Evolutionary conservation across 2,113 vertebrate species (phyloP).

Genomic region (Plecturocebus donacophilus): DNA sequence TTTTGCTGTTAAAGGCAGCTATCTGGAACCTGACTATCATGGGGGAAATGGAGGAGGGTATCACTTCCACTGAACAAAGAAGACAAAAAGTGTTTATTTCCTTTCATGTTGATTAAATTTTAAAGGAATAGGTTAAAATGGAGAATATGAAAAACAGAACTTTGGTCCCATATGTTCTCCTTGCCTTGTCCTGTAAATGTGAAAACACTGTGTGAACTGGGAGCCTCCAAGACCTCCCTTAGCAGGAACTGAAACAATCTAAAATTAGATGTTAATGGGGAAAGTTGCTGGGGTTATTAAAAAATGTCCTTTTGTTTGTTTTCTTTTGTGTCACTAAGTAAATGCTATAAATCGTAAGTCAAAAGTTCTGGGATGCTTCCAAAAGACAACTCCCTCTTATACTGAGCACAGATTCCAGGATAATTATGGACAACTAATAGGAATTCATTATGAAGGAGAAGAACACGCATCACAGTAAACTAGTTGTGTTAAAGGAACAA

Average conservation of each 20-base stretch:
- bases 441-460: neutral
- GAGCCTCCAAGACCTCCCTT: neutral
- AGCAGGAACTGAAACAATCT: slow-evolving; percentile 67
- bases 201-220: slow-evolving; percentile 25
- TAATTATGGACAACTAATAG: neutral
- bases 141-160: neutral
- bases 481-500: neutral
- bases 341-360: slow-evolving; percentile 66
- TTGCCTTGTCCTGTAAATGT: neutral
- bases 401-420: neutral
- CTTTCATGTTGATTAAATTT: slow-evolving; percentile 44
- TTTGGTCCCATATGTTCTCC: slow-evolving; percentile 19
- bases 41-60: slow-evolving; percentile 53
- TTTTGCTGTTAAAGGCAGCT: neutral
- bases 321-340: slow-evolving; percentile 69
- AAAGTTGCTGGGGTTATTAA: slow-evolving; percentile 69
- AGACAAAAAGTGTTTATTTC: slow-evolving; percentile 52
- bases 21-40: slow-evolving; percentile 10
- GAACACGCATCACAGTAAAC: neutral
- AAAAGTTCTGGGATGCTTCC: slow-evolving; percentile 61
- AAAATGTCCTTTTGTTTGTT: slow-evolving; percentile 56
- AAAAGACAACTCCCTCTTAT: slow-evolving; percentile 63
- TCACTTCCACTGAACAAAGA: slow-evolving; percentile 9
- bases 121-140: slow-evolving; percentile 69
- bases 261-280: slow-evolving; percentile 63